phyloP scores from a whole-genome alignment of 2,888 invertebrate genomes.

The Pollenia amentaria region DNA sequence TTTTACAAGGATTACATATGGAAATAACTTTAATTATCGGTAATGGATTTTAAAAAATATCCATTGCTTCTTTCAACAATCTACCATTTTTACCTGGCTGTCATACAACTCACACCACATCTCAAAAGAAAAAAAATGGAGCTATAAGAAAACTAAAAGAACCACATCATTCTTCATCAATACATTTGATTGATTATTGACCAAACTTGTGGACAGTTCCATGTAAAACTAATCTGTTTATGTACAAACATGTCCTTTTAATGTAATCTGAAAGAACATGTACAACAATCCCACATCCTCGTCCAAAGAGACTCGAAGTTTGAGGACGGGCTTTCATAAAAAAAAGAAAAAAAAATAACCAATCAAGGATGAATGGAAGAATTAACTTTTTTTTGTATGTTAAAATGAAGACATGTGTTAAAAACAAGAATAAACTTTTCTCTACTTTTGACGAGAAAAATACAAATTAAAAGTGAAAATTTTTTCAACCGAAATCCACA shows the following conservation, averaged over 20 bases:
- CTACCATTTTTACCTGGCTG: slow-evolving; percentile 21
- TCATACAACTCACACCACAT: background rate
- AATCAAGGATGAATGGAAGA: slow-evolving; percentile 54
- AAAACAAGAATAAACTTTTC: slow-evolving; percentile 60
- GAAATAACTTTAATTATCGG: slow-evolving; percentile 2
- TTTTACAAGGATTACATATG: background rate
- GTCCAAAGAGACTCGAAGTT: slow-evolving; percentile 55
- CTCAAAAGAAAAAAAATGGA: slow-evolving; percentile 8
- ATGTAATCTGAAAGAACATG: slow-evolving; percentile 77
- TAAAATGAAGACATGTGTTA: slow-evolving; percentile 63
- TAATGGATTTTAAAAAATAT: background rate
- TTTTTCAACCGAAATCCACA: slow-evolving; percentile 54
- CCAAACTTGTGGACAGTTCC: slow-evolving; percentile 84
- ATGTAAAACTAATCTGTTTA: slow-evolving; percentile 83
- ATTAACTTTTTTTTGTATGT: slow-evolving; percentile 41
- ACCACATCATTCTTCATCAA: slow-evolving; percentile 60
- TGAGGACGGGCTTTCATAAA: slow-evolving; percentile 62
- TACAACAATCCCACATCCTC: slow-evolving; percentile 17
- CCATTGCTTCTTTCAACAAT: background rate
- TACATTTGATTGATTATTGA: slow-evolving; percentile 84
- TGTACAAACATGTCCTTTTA: slow-evolving; percentile 80
- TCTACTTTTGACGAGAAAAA: slow-evolving; percentile 43
- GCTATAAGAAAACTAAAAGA: slow-evolving; percentile 14
- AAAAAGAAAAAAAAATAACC: slow-evolving; percentile 67
- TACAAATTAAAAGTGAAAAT: slow-evolving; percentile 72